Conservation (phyloP, 2,888 invertebrate species). For the Choreutis nemorana region DNA sequence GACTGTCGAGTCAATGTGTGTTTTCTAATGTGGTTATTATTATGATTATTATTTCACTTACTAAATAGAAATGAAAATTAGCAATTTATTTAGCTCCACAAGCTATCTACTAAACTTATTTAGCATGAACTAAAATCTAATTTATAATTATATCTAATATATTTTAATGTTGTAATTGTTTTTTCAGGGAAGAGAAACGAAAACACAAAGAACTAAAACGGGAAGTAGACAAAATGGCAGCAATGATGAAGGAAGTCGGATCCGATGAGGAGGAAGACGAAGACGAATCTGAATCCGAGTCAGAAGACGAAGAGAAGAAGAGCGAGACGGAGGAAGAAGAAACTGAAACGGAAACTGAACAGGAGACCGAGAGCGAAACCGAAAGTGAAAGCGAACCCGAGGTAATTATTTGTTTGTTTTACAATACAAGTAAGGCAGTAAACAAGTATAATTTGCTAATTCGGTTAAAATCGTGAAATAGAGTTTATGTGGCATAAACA, state of each 20-base stretch:
- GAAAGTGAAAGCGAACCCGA: constrained; percentile 74
- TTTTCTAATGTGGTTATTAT: no score
- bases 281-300: constrained; percentile 67
- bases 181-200: constrained; percentile 75
- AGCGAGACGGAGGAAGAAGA: constrained; percentile 64
- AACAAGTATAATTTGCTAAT: constrained; percentile 1
- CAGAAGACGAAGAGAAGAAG: constrained; percentile 68
- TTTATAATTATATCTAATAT: no score
- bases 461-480: no score
- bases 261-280: constrained; percentile 75
- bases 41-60: no score
- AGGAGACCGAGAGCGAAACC: constrained; percentile 72
- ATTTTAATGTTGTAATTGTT: no score
- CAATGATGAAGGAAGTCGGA: constrained; percentile 82
- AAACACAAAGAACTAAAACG: constrained; percentile 85
- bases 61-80: no score
- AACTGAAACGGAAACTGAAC: constrained; percentile 72
- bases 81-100: no score
- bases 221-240: constrained; percentile 91
- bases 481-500: no score
- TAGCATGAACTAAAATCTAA: no score
- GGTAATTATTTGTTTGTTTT: constrained; percentile 29
- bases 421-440: neutral
- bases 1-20: no score
- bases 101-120: no score